Percentiles rank a stretch among this genome's conserved stretches.
phyloP scores from a whole-genome alignment of 1,140 invertebrate species.

The Drosophila mauritiana region DNA sequence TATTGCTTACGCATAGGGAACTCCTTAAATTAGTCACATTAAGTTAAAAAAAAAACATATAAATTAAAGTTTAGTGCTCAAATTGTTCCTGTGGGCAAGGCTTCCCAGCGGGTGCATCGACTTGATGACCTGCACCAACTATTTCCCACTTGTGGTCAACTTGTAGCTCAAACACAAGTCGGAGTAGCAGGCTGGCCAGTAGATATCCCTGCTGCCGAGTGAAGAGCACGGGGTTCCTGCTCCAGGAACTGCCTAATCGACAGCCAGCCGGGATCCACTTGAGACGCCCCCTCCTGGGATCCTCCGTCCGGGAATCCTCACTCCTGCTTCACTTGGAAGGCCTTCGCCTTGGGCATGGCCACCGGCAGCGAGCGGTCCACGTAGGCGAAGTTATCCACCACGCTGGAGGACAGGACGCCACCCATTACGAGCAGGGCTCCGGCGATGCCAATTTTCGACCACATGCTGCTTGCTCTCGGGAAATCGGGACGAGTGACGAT shows the following conservation, averaged over 20 bases:
- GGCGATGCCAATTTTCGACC: constrained; percentile 62
- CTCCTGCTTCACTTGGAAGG: constrained; percentile 33
- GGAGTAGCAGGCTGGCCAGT: constrained; percentile 4
- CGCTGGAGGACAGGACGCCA: constrained; percentile 44
- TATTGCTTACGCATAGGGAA: constrained; percentile 22
- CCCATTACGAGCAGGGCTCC: constrained; percentile 65
- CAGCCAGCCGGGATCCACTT: background rate
- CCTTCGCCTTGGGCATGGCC: constrained; percentile 65
- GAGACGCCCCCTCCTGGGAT: background rate
- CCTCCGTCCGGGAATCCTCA: background rate
- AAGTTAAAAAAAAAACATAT: constrained; percentile 14
- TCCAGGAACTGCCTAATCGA: background rate
- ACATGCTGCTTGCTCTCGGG: constrained; percentile 40
- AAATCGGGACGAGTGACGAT: background rate
- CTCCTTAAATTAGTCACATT: constrained; percentile 6
- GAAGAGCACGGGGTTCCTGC: constrained; percentile 5
- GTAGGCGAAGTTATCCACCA: constrained; percentile 72
- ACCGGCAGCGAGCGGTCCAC: constrained; percentile 65
- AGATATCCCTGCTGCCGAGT: background rate
- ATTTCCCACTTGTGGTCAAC: background rate
- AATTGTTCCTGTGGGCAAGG: background rate
- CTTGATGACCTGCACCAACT: background rate
- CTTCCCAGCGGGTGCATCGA: background rate
- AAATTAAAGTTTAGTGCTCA: constrained; percentile 21
- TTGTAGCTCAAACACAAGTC: constrained; percentile 2